phyloP scores from a whole-genome alignment of 1,140 invertebrate species.

The Hyles vespertilio region DNA sequence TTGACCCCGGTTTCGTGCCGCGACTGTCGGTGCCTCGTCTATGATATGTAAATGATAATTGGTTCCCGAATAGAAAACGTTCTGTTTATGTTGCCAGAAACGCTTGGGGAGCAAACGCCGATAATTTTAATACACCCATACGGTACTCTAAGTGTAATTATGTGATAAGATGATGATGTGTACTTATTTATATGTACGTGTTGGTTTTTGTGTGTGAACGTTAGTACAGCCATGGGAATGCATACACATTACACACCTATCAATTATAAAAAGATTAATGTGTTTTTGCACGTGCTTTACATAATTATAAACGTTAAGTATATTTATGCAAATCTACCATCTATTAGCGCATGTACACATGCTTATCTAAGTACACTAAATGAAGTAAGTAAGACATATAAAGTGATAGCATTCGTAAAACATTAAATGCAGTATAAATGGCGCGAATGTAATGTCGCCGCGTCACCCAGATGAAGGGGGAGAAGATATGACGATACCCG shows the following conservation, averaged over 20 bases:
- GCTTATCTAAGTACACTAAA: no score
- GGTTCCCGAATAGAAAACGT: slow-evolving; percentile 64
- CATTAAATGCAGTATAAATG: no score
- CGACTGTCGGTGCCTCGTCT: slow-evolving; percentile 60
- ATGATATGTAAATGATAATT: slow-evolving; percentile 74
- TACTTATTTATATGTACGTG: slow-evolving; percentile 32
- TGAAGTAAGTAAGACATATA: no score
- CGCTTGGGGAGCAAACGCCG: slow-evolving; percentile 39
- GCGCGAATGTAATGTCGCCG: slow-evolving; percentile 23
- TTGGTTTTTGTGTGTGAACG: slow-evolving; percentile 14
- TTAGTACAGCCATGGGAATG: neutral
- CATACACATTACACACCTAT: slow-evolving; percentile 1
- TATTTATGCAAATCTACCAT: no score
- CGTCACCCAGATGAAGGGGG: slow-evolving; percentile 24
- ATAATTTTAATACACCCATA: slow-evolving; percentile 43
- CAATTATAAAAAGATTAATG: neutral
- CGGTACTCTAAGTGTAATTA: slow-evolving; percentile 33
- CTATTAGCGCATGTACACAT: no score
- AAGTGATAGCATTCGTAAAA: no score
- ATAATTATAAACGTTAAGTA: neutral
- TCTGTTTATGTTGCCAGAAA: slow-evolving; percentile 50
- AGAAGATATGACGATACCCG: slow-evolving; percentile 1
- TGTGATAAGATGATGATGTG: slow-evolving; percentile 37
- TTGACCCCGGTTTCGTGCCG: slow-evolving; percentile 64
- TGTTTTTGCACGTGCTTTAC: neutral